Evolutionary conservation across 2,113 vertebrate genomes (phyloP).

Genomic region (Patagioenas fasciata): DNA sequence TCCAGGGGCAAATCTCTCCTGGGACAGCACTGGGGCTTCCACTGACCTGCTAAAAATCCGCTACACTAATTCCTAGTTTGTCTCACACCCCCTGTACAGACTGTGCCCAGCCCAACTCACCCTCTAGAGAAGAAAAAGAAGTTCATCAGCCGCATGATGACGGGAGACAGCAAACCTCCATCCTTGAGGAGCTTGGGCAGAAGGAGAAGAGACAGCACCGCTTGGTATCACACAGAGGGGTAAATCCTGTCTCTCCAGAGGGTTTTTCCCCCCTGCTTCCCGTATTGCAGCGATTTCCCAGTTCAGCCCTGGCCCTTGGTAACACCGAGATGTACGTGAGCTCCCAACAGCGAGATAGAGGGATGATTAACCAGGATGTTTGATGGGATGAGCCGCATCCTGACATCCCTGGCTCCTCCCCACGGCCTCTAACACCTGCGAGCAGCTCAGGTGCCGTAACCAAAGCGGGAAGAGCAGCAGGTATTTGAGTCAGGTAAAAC

Average conservation of each 20-base stretch:
- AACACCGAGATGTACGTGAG: fast-evolving
- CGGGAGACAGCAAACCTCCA: slow-evolving; percentile 79
- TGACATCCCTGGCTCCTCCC: not conserved
- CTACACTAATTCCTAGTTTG: fast-evolving
- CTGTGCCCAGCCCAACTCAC: slow-evolving; percentile 62
- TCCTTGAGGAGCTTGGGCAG: slow-evolving; percentile 89
- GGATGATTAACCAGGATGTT: not conserved
- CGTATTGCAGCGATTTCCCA: not conserved
- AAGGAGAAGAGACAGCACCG: not conserved
- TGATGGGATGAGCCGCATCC: fast-evolving
- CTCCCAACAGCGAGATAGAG: fast-evolving
- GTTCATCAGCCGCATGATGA: slow-evolving; percentile 87
- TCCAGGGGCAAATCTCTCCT: not conserved
- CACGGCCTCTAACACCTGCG: fast-evolving
- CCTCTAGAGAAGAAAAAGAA: slow-evolving; percentile 88
- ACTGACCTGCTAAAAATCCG: not conserved
- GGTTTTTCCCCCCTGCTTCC: not conserved
- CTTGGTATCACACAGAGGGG: fast-evolving
- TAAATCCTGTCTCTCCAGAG: not conserved
- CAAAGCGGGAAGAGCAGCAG: not conserved
- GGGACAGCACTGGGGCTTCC: not conserved
- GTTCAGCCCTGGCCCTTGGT: not conserved
- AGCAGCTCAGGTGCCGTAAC: not conserved
- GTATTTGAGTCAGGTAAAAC: not conserved
- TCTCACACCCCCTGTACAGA: fast-evolving